Percentiles rank a stretch among this genome's conserved stretches.
Conservation (phyloP, 2,888 invertebrate species). For the Platycnemis pennipes region DNA sequence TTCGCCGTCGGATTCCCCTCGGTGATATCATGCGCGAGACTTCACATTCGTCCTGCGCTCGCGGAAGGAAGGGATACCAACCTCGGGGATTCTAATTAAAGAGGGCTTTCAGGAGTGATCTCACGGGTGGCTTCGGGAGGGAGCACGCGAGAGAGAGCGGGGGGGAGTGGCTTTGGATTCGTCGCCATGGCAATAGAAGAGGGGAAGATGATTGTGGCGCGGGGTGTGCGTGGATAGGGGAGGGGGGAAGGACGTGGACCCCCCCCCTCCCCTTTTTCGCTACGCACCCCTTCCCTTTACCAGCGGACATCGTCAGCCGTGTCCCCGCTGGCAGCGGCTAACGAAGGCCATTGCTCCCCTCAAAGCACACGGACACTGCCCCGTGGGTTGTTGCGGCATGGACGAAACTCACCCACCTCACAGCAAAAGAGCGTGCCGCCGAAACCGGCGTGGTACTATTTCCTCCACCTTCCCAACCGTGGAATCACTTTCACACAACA, state of each 20-base stretch:
- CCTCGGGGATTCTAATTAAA: constrained; percentile 54
- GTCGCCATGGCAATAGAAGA: constrained; percentile 58
- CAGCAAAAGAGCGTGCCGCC: not conserved
- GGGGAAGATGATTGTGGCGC: not conserved
- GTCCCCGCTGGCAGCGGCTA: constrained; percentile 52
- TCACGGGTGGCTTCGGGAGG: not conserved
- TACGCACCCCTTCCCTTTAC: not conserved
- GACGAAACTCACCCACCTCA: not conserved
- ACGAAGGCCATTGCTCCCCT: constrained; percentile 62
- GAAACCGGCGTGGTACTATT: constrained; percentile 23
- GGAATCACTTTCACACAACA: too few species aligned
- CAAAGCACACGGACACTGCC: not conserved
- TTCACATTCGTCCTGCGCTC: not conserved
- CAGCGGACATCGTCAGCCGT: not conserved
- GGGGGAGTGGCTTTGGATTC: not conserved
- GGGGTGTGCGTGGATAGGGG: not conserved
- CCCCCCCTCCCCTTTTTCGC: too few species aligned
- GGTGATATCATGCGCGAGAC: constrained; percentile 38
- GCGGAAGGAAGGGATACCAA: constrained; percentile 29
- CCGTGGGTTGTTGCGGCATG: not conserved
- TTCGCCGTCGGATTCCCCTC: not conserved
- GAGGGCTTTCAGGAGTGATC: not conserved
- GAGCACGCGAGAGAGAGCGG: not conserved
- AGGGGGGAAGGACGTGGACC: not conserved
- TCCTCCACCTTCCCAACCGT: constrained; percentile 1